Percentiles rank a stretch among this genome's conserved stretches.
Conservation (phyloP, 2,888 invertebrate genomes). For the Andrena bicolor region DNA sequence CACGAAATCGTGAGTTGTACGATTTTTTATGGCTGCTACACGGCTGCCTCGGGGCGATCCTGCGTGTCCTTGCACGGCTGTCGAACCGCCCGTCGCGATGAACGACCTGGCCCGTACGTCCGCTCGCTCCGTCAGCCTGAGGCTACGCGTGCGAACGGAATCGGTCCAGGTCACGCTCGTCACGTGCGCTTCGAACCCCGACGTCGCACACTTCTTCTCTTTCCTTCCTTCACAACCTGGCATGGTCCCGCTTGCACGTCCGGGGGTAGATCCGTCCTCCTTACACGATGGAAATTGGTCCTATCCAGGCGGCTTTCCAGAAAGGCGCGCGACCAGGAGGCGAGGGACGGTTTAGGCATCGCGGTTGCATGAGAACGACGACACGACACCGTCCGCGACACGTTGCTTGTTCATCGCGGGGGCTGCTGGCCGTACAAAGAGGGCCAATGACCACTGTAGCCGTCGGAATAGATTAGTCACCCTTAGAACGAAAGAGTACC, state of each 20-base stretch:
- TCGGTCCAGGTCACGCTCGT: slow-evolving; percentile 5
- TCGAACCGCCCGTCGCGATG: slow-evolving; percentile 20
- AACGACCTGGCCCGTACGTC: slow-evolving; percentile 10
- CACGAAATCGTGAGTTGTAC: slow-evolving; percentile 83
- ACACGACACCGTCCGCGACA: not conserved
- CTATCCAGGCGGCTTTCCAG: slow-evolving; percentile 31
- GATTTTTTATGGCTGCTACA: slow-evolving; percentile 44
- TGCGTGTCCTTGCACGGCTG: slow-evolving; percentile 33
- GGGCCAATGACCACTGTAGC: slow-evolving; percentile 9
- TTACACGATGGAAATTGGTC: not conserved
- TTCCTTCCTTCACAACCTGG: not conserved
- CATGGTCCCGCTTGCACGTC: not conserved
- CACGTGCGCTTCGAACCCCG: slow-evolving; percentile 15
- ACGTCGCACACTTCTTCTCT: not conserved
- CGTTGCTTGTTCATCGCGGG: not conserved
- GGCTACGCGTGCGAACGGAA: not conserved
- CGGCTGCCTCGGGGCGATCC: slow-evolving; percentile 30
- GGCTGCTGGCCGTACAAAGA: not conserved
- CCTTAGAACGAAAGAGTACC: not conserved
- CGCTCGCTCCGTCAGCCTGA: not conserved
- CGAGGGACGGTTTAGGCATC: not conserved
- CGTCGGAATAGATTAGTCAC: not conserved
- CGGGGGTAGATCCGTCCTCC: not conserved
- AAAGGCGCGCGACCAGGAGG: slow-evolving; percentile 9
- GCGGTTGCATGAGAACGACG: slow-evolving; percentile 10